A percentile compares a stretch with the other conserved stretches of the same genome.
Evolutionary conservation across 2,888 invertebrate species (phyloP).

Genomic region (Rhopalosiphum nymphaeae): DNA sequence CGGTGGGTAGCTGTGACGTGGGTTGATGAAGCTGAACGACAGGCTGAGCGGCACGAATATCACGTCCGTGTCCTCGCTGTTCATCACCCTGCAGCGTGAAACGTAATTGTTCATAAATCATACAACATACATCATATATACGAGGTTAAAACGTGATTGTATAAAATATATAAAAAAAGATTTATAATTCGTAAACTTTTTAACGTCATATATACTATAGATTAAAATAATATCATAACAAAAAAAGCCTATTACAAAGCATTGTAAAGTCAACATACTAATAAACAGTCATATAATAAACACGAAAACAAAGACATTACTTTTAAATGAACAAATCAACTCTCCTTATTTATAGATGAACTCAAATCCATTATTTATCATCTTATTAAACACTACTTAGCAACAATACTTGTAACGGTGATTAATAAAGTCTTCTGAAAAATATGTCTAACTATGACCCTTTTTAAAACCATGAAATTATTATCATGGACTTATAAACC

Average conservation of each 20-base stretch:
- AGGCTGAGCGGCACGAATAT: slow-evolving; percentile 66
- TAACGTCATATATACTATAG: no score
- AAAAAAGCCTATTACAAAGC: not conserved
- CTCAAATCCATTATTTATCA: not conserved
- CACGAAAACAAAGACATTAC: not conserved
- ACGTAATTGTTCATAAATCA: not conserved
- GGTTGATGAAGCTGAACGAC: slow-evolving; percentile 71
- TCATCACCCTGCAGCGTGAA: slow-evolving; percentile 32
- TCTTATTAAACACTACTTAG: not conserved
- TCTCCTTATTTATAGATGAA: not conserved
- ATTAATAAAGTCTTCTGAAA: not conserved
- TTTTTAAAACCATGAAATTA: not conserved
- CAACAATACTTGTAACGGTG: not conserved
- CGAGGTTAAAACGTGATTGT: not conserved
- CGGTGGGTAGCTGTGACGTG: slow-evolving; percentile 82
- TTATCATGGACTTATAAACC: not conserved
- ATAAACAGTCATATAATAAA: not conserved
- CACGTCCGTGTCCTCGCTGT: slow-evolving; percentile 66
- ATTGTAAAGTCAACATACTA: not conserved
- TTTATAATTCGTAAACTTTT: not conserved
- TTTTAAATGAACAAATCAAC: not conserved
- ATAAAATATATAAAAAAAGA: not conserved
- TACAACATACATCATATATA: not conserved
- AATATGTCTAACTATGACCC: not conserved
- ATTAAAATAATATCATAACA: not conserved